These are phyloP conservation scores for Hipparchia sbordonii DNA, from an alignment of 2,888 invertebrate genomes.

Conservation along the genomic window DNA sequence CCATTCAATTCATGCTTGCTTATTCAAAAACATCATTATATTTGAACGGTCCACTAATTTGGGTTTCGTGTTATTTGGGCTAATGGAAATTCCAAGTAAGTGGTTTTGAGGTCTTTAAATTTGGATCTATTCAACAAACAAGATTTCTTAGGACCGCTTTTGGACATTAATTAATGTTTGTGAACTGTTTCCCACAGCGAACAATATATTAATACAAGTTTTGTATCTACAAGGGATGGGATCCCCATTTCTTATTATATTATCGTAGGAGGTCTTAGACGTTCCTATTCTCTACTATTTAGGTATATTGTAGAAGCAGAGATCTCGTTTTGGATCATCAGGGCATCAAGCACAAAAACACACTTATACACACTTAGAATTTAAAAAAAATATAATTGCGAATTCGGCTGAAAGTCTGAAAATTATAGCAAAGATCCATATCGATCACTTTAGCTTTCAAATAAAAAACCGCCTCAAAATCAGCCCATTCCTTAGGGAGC, in stretches of 20 bases:
- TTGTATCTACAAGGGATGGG: not conserved
- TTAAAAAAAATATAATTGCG: no score
- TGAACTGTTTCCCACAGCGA: slow-evolving; percentile 5
- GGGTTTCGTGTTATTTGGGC: slow-evolving; percentile 20
- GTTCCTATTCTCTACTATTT: no score
- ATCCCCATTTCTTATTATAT: not conserved
- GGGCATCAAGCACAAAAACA: no score
- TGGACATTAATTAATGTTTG: slow-evolving; percentile 17
- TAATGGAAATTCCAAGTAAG: slow-evolving; percentile 29
- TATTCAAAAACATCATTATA: slow-evolving; percentile 24
- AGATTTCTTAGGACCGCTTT: slow-evolving; percentile 19
- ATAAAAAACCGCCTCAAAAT: no score
- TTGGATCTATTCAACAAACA: slow-evolving; percentile 23
- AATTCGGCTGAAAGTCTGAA: no score
- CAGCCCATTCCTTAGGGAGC: no score
- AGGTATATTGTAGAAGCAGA: no score
- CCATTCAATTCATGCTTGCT: slow-evolving; percentile 20
- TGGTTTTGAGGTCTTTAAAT: slow-evolving; percentile 27
- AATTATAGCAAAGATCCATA: no score
- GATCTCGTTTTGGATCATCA: no score
- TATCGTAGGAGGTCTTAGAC: no score
- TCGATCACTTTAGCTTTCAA: no score
- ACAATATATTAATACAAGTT: not conserved
- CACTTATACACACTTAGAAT: no score
- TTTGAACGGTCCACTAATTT: slow-evolving; percentile 25